phyloP scores from a whole-genome alignment of 1,140 invertebrate species.

The Drosophila lacteicornis region DNA sequence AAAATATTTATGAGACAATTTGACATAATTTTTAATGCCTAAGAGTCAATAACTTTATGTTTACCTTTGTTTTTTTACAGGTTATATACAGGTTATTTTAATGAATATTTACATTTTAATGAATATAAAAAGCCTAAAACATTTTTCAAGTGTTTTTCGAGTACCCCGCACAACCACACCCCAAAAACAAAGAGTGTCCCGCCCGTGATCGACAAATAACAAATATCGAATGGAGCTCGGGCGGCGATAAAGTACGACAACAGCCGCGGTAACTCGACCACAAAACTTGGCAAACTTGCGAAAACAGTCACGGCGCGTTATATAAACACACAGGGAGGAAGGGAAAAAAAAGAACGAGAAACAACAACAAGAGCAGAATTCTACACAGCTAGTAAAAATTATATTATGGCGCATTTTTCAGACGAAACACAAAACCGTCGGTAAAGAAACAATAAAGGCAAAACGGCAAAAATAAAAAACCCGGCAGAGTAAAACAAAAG shows the following conservation, averaged over 20 bases:
- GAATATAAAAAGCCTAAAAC: no score
- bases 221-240: slow-evolving; percentile 41
- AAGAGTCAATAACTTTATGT: no score
- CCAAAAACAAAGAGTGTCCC: slow-evolving; percentile 41
- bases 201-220: slow-evolving; percentile 59
- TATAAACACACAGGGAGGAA: slow-evolving; percentile 32
- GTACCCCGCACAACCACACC: slow-evolving; percentile 52
- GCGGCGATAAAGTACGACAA: slow-evolving; percentile 41
- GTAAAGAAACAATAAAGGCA: slow-evolving; percentile 16
- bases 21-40: no score
- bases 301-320: slow-evolving; percentile 71
- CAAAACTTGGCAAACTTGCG: slow-evolving; percentile 65
- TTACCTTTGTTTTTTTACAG: no score
- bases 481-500: slow-evolving; percentile 32
- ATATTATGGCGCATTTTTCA: slow-evolving; percentile 65
- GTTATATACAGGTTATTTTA: no score
- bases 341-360: slow-evolving; percentile 8
- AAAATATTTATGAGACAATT: no score
- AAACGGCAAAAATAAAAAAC: not conserved
- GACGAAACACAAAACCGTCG: slow-evolving; percentile 47
- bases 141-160: slow-evolving; percentile 2
- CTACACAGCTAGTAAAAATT: slow-evolving; percentile 55
- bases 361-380: slow-evolving; percentile 35
- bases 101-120: not conserved
- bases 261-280: slow-evolving; percentile 45